Base-by-base conservation (phyloP, 2,888 invertebrate species). In the Drosophila kokeensis region DNA sequence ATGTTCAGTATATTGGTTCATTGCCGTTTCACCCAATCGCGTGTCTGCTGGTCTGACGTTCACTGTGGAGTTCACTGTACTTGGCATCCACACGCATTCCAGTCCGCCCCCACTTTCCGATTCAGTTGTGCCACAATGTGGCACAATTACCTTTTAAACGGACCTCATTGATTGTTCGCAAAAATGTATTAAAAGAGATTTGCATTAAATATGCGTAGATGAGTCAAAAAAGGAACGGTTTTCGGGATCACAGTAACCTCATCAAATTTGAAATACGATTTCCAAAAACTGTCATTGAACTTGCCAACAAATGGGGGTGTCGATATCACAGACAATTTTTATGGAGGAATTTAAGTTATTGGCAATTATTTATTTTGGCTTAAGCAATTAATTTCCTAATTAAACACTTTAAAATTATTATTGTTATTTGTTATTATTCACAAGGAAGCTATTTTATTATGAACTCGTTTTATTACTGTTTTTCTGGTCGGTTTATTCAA, bases 91-190 rank as follows among this genome's bases (percentile, higher is more conserved):
- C 29, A 36, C 27, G 30, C 55, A 10, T 18, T 60, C 42, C 32
- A 24, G n/a, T 29, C 55, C 58, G 29, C 57, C 71, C 27, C 50
- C 42, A 42, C 18, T 30, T 50, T 36, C 18, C 29, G 15, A 18
- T 21, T 45, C 48, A 5, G 40, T 61, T 66, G 24, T 54, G 40
- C 72, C 29, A 24, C 59, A 71, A 89, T 87, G 87, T 87, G 87
- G 73, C 73, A 85, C 87, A 85, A 87, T 84, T 80, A 74, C 85
- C 69, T 77, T 87, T 84, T 87, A 87, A 89, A 71, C 84, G 75
- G 55, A 45, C 42, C 64, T 69, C 55, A 71, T 76, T 69, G 75
- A 81, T 64, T 69, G 58, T 34, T 38, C 27, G 15, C 64, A 70
- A 50, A 49, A 66, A 72, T 69, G 53, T 42, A 50, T 38, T 36